These are phyloP conservation scores for Drosophila kuntzei DNA, from an alignment of 2,888 invertebrate genomes.

Conservation along the genomic window DNA sequence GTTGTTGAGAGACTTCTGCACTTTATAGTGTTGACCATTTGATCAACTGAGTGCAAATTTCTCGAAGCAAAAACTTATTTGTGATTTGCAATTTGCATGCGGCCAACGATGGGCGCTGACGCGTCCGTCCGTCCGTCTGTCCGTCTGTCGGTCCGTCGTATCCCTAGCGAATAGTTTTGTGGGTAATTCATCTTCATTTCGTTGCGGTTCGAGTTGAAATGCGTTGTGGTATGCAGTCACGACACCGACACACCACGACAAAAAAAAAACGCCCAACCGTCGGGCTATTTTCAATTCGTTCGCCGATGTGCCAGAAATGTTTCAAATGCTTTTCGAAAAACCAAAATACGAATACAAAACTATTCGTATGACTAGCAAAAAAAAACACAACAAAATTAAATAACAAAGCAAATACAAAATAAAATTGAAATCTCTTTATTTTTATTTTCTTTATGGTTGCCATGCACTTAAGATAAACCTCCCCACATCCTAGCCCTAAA, in stretches of 20 bases:
- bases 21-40: constrained; percentile 67
- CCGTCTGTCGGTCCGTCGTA: constrained; percentile 15
- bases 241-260: constrained; percentile 52
- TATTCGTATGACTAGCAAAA: constrained; percentile 34
- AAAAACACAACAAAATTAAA: constrained; percentile 10
- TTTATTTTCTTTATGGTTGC: constrained; percentile 36
- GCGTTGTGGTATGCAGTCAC: constrained; percentile 75
- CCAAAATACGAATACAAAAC: constrained; percentile 43
- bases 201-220: constrained; percentile 83
- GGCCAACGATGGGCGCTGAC: constrained; percentile 51
- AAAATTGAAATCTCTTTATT: constrained; percentile 46
- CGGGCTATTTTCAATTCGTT: constrained; percentile 73
- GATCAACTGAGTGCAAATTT: constrained; percentile 76
- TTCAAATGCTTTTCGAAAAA: constrained; percentile 72
- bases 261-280: constrained; percentile 23
- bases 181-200: constrained; percentile 84
- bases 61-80: constrained; percentile 73
- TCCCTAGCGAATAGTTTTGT: constrained; percentile 61
- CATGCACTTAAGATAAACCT: constrained; percentile 63
- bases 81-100: constrained; percentile 72
- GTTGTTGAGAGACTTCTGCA: constrained; percentile 30
- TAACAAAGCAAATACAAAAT: constrained; percentile 21
- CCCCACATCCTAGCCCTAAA: constrained; percentile 6
- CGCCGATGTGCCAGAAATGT: constrained; percentile 77
- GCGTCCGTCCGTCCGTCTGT: constrained; percentile 28